Evolutionary conservation across 2,797 vertebrate genomes (phyloP), one percentile per base, ranked within the genome.

Genomic region (Columba guinea): DNA sequence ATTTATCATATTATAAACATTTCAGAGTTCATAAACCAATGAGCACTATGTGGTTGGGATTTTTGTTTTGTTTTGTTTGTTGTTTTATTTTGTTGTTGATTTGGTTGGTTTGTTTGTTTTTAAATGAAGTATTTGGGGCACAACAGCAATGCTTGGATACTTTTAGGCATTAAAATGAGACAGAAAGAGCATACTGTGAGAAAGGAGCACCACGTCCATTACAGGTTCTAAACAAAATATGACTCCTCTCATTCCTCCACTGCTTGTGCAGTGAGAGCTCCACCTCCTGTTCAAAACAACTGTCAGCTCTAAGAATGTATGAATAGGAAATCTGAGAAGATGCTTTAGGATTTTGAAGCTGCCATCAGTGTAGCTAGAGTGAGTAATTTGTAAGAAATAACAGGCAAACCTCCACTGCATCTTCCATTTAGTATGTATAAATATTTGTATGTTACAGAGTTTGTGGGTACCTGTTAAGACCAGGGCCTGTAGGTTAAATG

Each of bases 191-290:
- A 7, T 35, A 13, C 27, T 27, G 17, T 34, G 30, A 52, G 44
- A 83, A 65, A 63, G 35, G 6, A 67, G n/a, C 18, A 27, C 27
- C 16, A 56, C 39, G 30, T 70, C 44, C 22, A 20, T 87, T 65
- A 26, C 56, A 32, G 13, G 13, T 64, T 86, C 1, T 2, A 55
- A 90, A 34, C 10, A 52, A 70, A 62, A 5, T 32, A 7, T 17
- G 2, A 64, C 89, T 74, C 28, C 8, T 37, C 22, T 79, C 12
- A 9, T 52, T 82, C 10, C 5, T 68, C 23, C 8, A 60, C 49
- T 86, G 49, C 53, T 35, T 19, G 13, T 93, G 83, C 90, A 84
- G 71, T 95, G 92, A 94, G 78, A 92, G 89, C 87, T 94, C 92
- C 84, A 92, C 62, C 92, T 96, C 81, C 85, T 15, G 65, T 95